These are phyloP conservation scores for Gymnocypris eckloni DNA, from an alignment of 2,797 vertebrate species.

Conservation along the genomic window DNA sequence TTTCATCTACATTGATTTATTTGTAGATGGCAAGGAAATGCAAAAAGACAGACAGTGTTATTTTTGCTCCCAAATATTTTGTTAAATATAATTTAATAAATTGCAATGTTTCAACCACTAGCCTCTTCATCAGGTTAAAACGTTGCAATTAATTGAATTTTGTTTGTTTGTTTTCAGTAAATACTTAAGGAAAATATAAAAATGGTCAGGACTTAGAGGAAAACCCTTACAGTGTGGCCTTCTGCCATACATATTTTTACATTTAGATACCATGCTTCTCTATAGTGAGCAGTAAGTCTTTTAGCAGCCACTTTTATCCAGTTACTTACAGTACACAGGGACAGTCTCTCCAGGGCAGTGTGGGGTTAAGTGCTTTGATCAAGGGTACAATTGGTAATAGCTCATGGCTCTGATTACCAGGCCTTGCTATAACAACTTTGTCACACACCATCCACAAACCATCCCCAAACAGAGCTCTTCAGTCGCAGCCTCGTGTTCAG, in stretches of 20 bases:
- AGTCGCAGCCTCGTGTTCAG: slow-evolving; percentile 27
- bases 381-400: slow-evolving; percentile 6
- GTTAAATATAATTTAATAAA: background rate
- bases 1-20: background rate
- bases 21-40: background rate
- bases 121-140: background rate
- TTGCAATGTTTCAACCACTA: background rate
- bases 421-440: slow-evolving; percentile 4
- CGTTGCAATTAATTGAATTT: background rate
- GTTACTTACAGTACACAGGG: slow-evolving; percentile 2
- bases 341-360: background rate
- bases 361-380: slow-evolving; percentile 9
- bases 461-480: slow-evolving; percentile 19
- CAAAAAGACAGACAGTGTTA: background rate
- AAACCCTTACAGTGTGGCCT: background rate
- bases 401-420: background rate
- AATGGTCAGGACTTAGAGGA: background rate
- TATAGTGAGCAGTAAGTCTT: background rate
- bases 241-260: background rate
- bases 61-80: background rate
- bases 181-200: background rate
- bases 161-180: background rate
- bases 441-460: slow-evolving; percentile 1
- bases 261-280: background rate
- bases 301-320: background rate